phyloP scores from a whole-genome alignment of 1,140 invertebrate genomes.

The Cherax destructor region DNA sequence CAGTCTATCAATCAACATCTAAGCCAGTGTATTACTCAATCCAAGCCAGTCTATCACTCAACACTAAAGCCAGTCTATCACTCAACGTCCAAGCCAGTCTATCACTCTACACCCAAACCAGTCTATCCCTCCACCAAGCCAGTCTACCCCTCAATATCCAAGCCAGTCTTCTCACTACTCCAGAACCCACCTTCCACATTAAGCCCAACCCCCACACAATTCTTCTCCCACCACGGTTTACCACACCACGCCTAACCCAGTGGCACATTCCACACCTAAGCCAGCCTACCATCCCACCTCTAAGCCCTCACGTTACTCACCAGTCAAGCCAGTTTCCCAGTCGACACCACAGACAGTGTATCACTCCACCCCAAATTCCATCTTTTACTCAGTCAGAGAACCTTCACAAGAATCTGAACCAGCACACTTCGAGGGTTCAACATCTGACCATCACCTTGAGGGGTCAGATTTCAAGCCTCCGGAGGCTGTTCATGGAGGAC shows the following conservation, averaged over 20 bases:
- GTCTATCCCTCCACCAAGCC: too few relatives aligned
- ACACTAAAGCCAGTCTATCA: conserved; percentile 9
- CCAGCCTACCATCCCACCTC: not conserved
- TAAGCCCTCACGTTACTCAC: not conserved
- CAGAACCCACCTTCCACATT: not conserved
- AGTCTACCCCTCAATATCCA: too few relatives aligned
- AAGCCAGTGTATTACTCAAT: conserved; percentile 16
- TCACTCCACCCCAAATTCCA: not conserved
- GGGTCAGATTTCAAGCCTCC: not conserved
- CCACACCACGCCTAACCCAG: conserved; percentile 15
- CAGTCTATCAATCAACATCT: conserved; percentile 12
- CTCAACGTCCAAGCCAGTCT: too few relatives aligned
- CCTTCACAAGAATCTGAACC: not conserved
- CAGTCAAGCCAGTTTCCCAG: not conserved
- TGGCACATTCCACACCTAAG: conserved; percentile 12
- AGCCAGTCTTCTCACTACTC: not conserved
- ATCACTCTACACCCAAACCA: too few relatives aligned
- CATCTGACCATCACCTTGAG: not conserved
- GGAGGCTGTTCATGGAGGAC: not conserved
- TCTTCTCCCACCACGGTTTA: not conserved
- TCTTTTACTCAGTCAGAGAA: not conserved
- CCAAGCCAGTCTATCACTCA: conserved; percentile 3
- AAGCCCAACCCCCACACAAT: not conserved
- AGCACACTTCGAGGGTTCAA: not conserved
- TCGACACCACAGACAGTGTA: conserved; percentile 11